Conservation (phyloP, 2,888 invertebrate species). For the Drosophila merina region DNA sequence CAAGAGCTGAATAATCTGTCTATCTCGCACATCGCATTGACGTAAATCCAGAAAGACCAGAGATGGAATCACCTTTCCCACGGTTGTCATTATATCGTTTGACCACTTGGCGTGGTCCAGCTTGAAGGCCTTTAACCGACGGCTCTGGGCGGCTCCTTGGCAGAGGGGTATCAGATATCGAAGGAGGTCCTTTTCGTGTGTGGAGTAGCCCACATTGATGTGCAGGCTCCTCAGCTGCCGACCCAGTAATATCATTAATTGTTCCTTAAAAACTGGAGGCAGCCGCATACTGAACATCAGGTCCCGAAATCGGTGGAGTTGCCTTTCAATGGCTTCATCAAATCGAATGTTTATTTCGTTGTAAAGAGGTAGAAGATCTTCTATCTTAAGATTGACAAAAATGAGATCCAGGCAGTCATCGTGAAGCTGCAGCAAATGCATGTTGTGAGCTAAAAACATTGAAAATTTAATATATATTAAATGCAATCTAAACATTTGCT, state of each 20-base stretch:
- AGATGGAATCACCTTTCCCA: conserved; percentile 35
- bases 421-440: conserved; percentile 41
- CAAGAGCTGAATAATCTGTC: conserved; percentile 38
- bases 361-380: conserved; percentile 46
- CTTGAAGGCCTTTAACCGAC: conserved; percentile 41
- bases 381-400: conserved; percentile 48
- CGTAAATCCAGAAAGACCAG: conserved; percentile 55
- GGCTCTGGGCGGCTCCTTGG: conserved; percentile 43
- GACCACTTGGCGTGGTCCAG: conserved; percentile 51
- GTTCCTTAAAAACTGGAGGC: conserved; percentile 41
- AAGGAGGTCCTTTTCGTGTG: conserved; percentile 10
- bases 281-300: conserved; percentile 53
- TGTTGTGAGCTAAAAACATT: conserved; percentile 1
- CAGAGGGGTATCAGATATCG: conserved; percentile 29
- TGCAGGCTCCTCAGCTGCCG: conserved; percentile 45
- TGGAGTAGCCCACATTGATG: conserved; percentile 60
- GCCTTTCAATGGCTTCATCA: conserved; percentile 53
- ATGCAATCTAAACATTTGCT: not conserved
- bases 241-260: conserved; percentile 43
- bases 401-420: conserved; percentile 53
- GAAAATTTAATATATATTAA: not conserved
- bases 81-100: conserved; percentile 14
- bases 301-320: conserved; percentile 46
- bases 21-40: conserved; percentile 47
- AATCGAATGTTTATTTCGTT: conserved; percentile 34